Conservation (phyloP, 2,797 vertebrate genomes). For the Microctenopoma steveboyesi region DNA sequence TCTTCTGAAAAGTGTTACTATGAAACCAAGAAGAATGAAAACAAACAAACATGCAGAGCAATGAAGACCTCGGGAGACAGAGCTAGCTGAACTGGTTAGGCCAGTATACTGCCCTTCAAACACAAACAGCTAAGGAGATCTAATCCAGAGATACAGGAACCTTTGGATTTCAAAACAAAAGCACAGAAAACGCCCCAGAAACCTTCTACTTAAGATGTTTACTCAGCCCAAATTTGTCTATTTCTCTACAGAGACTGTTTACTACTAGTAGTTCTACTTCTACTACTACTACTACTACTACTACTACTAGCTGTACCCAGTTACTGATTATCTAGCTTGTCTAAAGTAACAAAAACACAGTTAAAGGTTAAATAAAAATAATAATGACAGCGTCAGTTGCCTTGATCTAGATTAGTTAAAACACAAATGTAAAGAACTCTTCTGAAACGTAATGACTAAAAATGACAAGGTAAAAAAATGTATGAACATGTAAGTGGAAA, state of each 20-base stretch:
- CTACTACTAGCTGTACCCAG: background rate
- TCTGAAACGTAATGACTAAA: background rate
- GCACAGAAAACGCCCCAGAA: too few species aligned
- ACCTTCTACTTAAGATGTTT: constrained; percentile 5
- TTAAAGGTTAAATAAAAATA: background rate
- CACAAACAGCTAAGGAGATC: constrained; percentile 13
- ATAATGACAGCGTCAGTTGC: background rate
- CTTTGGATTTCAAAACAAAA: constrained; percentile 26
- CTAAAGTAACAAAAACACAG: background rate
- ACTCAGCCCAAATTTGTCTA: background rate
- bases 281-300: too few species aligned
- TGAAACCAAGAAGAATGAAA: background rate
- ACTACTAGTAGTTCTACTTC: too few species aligned
- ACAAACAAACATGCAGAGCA: constrained; percentile 14
- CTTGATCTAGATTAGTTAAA: background rate
- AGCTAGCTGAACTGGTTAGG: constrained; percentile 64
- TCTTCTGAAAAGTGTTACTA: background rate
- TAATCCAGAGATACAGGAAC: constrained; percentile 16
- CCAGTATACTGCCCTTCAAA: constrained; percentile 45
- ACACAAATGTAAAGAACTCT: background rate
- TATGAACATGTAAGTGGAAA: background rate
- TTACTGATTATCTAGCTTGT: background rate
- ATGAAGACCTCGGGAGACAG: constrained; percentile 14
- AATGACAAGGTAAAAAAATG: background rate
- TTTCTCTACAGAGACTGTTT: background rate